These are phyloP conservation scores for Cheilosia urbana DNA, from an alignment of 2,888 invertebrate genomes.

Conservation along the genomic window DNA sequence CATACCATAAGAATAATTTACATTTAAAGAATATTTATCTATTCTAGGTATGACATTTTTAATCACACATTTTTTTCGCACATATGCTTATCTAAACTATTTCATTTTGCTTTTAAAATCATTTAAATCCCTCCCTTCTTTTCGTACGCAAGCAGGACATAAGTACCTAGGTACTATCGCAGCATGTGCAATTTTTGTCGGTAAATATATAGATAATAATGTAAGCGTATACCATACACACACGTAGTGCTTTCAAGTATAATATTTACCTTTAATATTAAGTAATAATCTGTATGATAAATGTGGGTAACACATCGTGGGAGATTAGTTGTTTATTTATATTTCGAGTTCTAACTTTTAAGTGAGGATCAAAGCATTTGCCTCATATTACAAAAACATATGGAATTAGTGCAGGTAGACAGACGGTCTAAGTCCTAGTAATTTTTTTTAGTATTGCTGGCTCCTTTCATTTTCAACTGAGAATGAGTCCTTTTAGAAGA, in stretches of 20 bases:
- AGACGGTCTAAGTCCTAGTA: no score
- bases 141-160: not conserved
- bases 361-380: not conserved
- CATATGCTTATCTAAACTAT: not conserved
- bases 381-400: no score
- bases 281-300: not conserved
- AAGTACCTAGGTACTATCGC: no score
- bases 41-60: no score
- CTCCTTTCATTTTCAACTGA: no score
- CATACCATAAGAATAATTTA: no score
- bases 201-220: slow-evolving; percentile 8
- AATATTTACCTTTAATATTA: not conserved
- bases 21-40: no score
- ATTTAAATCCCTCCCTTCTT: not conserved
- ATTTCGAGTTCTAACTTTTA: not conserved
- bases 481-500: no score
- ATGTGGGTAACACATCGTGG: not conserved
- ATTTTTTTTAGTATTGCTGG: no score
- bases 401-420: no score
- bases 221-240: not conserved
- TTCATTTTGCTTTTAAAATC: not conserved
- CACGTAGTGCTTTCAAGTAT: not conserved
- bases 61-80: no score
- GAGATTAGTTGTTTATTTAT: not conserved
- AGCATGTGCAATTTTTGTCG: slow-evolving; percentile 16